Evolutionary conservation across 35 echinoderm and acorn worm species (phyloP), one percentile per base, ranked within the genome.

Genomic region (Nesometra sesokonis): DNA sequence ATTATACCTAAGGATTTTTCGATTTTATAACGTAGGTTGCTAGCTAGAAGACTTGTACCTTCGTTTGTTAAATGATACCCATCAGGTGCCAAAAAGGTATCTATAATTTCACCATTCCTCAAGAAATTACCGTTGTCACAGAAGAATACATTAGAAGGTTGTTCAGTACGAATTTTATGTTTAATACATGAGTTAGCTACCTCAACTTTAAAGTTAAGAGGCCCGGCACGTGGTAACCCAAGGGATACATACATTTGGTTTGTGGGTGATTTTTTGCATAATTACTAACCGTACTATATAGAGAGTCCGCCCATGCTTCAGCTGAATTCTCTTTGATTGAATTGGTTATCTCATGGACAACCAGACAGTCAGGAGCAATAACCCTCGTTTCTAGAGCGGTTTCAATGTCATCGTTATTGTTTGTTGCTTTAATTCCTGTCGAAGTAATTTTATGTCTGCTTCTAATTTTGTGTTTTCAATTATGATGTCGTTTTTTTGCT

Each of bases 271-370:
- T 39, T 17, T 3, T 36, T 11, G 35, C 36, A 37, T 36, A 37
- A 37, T 39, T 11, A 5, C 32, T 40, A 0, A 39, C 35, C 8
- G 39, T 38, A n/a, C 19, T 38, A 9, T 83, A 27, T 39, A 83
- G 27, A 11, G 35, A 7, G 0, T 34, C 5, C 38, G 82, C 82
- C 11, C 82, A 83, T 0, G 37, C 23, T 17, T 83, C 27, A 27
- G 35, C 35, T 35, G 17, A 11, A 3, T 5, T 11, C 32, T 40
- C 11, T 83, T n/a, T n/a, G 19, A 83, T n/a, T 17, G 35, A 19
- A 31, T 83, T 83, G 37, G 82, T 83, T 36, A 83, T 83, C 38
- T 83, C 82, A 37, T 83, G 82, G 33, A 83, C 38, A 38, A 83
- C 82, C 0, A 83, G 11, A 83, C 82, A 83, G 39, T 38, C 36